phyloP scores from a whole-genome alignment of 2,888 invertebrate genomes.

The Xylota segnis region DNA sequence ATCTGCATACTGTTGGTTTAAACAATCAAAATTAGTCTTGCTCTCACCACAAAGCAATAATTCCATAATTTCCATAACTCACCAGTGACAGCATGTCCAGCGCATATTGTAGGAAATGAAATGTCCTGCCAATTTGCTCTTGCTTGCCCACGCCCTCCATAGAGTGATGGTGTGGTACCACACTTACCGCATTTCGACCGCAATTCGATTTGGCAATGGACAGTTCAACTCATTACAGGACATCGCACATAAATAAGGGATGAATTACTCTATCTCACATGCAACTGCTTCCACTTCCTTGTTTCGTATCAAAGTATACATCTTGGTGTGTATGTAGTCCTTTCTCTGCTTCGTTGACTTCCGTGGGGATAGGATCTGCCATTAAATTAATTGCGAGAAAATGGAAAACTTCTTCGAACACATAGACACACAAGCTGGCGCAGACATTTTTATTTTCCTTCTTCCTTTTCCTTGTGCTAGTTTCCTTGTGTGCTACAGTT shows the following conservation, averaged over 20 bases:
- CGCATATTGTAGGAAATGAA: not conserved
- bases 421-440: conserved; percentile 37
- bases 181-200: conserved; percentile 46
- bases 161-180: not conserved
- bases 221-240: conserved; percentile 49
- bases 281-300: conserved; percentile 36
- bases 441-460: conserved; percentile 52
- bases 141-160: conserved; percentile 26
- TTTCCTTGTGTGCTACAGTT: conserved; percentile 26
- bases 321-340: conserved; percentile 23
- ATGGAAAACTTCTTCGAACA: conserved; percentile 73
- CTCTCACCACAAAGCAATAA: too few relatives aligned
- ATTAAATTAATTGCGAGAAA: conserved; percentile 76
- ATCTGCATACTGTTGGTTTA: too few relatives aligned
- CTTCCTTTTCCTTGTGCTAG: conserved; percentile 17
- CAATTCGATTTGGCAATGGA: conserved; percentile 52
- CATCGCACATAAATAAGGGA: conserved; percentile 58
- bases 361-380: conserved; percentile 73
- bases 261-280: conserved; percentile 40
- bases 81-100: not conserved
- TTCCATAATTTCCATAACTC: not conserved
- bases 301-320: not conserved
- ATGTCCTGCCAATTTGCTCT: conserved; percentile 17
- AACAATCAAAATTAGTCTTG: too few relatives aligned
- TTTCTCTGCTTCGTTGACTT: conserved; percentile 62